A percentile compares a stretch with the other conserved stretches of the same genome.
These are phyloP conservation scores for Rhopalosiphum nymphaeae DNA, from an alignment of 2,888 invertebrate species.

Conservation along the genomic window DNA sequence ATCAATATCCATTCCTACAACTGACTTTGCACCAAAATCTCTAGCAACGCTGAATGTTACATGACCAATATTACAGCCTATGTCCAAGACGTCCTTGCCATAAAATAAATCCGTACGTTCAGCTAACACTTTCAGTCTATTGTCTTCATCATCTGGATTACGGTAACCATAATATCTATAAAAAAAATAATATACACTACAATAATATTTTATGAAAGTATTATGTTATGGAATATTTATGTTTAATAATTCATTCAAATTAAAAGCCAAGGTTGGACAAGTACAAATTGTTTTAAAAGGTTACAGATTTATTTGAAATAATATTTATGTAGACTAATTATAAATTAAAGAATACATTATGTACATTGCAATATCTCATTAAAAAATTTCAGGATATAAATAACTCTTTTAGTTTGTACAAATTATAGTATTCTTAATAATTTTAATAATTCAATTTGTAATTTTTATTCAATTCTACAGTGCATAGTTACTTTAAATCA, in stretches of 20 bases:
- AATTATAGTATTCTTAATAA: too few species aligned
- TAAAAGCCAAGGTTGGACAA: not conserved
- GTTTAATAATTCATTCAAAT: not conserved
- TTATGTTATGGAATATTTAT: not conserved
- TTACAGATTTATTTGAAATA: too few species aligned
- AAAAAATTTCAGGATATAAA: too few species aligned
- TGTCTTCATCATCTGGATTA: slow-evolving; percentile 86
- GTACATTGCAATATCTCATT: too few species aligned
- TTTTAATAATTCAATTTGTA: too few species aligned
- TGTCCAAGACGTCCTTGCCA: slow-evolving; percentile 92
- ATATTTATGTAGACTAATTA: too few species aligned
- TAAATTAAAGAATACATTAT: too few species aligned
- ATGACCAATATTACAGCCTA: slow-evolving; percentile 98
- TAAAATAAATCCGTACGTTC: slow-evolving; percentile 86
- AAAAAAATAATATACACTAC: slow-evolving; percentile 66
- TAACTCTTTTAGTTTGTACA: too few species aligned
- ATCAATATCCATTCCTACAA: slow-evolving; percentile 96
- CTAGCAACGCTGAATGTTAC: slow-evolving; percentile 91
- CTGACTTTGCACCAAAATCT: slow-evolving; percentile 85
- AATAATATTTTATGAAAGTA: not conserved
- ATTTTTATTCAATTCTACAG: too few species aligned
- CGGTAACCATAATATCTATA: slow-evolving; percentile 93
- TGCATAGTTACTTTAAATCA: too few species aligned
- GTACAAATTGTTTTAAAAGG: not conserved
- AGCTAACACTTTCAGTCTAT: slow-evolving; percentile 84